A percentile compares a stretch with the other conserved stretches of the same genome.
These are phyloP conservation scores for Drosophila mayaguana DNA, from an alignment of 2,888 invertebrate genomes.

Conservation along the genomic window DNA sequence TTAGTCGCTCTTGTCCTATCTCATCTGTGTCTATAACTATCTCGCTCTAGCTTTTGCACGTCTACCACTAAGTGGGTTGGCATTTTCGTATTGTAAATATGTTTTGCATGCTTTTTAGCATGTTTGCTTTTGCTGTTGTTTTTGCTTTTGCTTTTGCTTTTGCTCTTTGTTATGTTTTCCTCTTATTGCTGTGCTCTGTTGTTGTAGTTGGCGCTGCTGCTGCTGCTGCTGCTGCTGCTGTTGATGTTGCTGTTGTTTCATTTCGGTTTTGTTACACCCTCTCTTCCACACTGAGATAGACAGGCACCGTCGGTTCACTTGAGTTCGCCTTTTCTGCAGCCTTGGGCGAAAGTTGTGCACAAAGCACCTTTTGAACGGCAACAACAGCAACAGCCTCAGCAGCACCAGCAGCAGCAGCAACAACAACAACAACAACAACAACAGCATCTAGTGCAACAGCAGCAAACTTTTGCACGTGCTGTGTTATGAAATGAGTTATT, in stretches of 20 bases:
- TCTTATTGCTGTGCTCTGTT: conserved; percentile 17
- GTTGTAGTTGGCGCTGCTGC: background rate
- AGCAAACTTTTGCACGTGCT: conserved; percentile 63
- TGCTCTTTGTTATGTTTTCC: conserved; percentile 23
- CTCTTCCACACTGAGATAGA: conserved; percentile 30
- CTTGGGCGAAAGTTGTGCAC: conserved; percentile 60
- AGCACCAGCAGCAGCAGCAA: conserved; percentile 4
- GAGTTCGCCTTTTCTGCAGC: conserved; percentile 52
- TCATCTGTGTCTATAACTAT: conserved; percentile 14
- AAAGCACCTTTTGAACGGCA: conserved; percentile 58
- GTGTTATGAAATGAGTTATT: conserved; percentile 72
- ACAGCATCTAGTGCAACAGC: conserved; percentile 10
- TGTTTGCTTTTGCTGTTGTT: conserved; percentile 44
- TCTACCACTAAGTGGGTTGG: conserved; percentile 22
- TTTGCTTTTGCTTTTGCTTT: conserved; percentile 31
- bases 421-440: conserved; percentile 18
- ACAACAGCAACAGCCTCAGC: conserved; percentile 15
- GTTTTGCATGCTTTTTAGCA: conserved; percentile 57
- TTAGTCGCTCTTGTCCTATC: conserved; percentile 1
- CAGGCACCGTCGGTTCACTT: conserved; percentile 40
- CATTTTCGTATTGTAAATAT: conserved; percentile 49
- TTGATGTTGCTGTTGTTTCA: conserved; percentile 11
- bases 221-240: background rate
- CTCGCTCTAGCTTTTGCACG: conserved; percentile 11
- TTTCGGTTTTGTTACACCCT: conserved; percentile 17